phyloP scores from a whole-genome alignment of 2,797 vertebrate genomes.

The Esox masquinongy region DNA sequence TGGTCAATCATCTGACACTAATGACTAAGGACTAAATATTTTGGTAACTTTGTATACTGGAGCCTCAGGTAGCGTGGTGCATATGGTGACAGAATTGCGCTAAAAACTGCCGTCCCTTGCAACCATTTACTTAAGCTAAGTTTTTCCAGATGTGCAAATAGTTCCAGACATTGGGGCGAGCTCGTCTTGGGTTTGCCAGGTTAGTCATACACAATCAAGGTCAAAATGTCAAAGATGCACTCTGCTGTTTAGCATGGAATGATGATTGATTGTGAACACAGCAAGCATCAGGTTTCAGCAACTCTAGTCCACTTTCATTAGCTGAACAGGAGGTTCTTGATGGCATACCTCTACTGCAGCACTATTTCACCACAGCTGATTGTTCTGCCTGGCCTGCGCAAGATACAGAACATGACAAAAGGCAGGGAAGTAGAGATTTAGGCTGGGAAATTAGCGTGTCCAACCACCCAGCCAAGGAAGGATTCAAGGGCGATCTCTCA shows the following conservation, averaged over 20 bases:
- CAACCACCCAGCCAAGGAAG: constrained; percentile 20
- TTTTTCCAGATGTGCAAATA: constrained; percentile 63
- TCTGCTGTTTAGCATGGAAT: constrained; percentile 19
- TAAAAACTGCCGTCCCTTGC: constrained; percentile 25
- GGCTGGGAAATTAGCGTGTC: neutral
- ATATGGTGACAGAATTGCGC: constrained; percentile 41
- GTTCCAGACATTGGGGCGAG: constrained; percentile 34
- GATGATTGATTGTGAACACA: constrained; percentile 37
- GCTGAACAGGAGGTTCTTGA: constrained; percentile 28
- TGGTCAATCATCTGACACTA: constrained; percentile 9
- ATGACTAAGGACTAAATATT: constrained; percentile 31
- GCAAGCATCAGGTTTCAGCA: constrained; percentile 49
- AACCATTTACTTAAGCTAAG: constrained; percentile 56
- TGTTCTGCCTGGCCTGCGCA: constrained; percentile 1
- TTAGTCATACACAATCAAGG: constrained; percentile 30
- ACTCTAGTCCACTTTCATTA: constrained; percentile 55
- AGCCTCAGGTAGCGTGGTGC: constrained; percentile 26
- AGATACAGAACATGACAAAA: neutral
- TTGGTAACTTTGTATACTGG: constrained; percentile 6
- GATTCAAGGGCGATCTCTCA: constrained; percentile 29
- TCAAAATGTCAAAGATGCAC: constrained; percentile 52
- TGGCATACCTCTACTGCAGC: constrained; percentile 5
- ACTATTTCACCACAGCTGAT: constrained; percentile 26
- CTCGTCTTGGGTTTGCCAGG: constrained; percentile 38
- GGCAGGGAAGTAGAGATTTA: neutral